A percentile compares a stretch with the other conserved stretches of the same genome.
Evolutionary conservation across 2,113 vertebrate species (phyloP).

Genomic region (Columba livia): DNA sequence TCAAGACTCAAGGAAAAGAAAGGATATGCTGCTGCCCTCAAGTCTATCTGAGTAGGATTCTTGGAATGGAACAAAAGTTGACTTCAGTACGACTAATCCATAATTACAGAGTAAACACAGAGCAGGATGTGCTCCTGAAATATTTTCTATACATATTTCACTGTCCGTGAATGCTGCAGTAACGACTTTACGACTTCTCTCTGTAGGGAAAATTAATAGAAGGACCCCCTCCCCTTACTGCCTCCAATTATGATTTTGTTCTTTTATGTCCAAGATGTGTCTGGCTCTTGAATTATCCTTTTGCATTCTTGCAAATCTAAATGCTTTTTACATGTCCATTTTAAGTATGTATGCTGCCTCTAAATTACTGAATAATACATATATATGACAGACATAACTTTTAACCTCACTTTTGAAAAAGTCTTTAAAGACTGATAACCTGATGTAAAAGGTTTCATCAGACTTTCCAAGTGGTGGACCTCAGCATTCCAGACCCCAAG

Average conservation of each 20-base stretch:
- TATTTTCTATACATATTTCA: not conserved
- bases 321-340: not conserved
- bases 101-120: not conserved
- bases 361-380: not conserved
- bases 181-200: not conserved
- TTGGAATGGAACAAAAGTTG: not conserved
- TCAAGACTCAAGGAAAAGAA: slow-evolving; percentile 15
- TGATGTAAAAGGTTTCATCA: not conserved
- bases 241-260: not conserved
- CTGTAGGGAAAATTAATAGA: not conserved
- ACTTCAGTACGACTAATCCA: not conserved
- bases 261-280: not conserved
- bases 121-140: not conserved
- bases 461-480: not conserved
- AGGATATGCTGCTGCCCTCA: not conserved
- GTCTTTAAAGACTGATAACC: not conserved
- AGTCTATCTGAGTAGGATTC: not conserved
- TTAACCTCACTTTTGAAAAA: not conserved
- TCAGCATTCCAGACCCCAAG: not conserved
- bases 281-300: not conserved
- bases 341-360: not conserved
- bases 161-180: not conserved
- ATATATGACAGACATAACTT: not conserved
- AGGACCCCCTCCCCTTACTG: not conserved
- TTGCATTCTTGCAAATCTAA: not conserved